These are phyloP conservation scores for Drosophila kepulauana DNA, from an alignment of 1,140 invertebrate genomes.

Conservation along the genomic window DNA sequence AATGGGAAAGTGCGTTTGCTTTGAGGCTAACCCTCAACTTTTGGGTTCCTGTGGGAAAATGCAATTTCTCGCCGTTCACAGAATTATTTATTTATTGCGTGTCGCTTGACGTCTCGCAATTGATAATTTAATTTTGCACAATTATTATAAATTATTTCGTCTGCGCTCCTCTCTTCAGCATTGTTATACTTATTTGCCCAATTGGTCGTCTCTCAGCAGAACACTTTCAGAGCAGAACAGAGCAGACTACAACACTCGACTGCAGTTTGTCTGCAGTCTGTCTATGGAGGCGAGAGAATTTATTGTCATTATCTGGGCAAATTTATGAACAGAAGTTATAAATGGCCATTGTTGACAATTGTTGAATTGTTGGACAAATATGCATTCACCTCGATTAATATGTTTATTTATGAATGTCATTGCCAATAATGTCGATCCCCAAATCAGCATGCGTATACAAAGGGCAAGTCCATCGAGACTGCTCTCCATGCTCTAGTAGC, in stretches of 20 bases:
- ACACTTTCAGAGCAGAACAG: neutral
- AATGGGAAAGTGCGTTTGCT: slow-evolving; percentile 34
- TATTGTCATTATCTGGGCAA: slow-evolving; percentile 47
- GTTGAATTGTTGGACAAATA: slow-evolving; percentile 33
- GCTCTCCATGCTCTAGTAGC: too few relatives aligned
- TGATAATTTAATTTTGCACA: slow-evolving; percentile 76
- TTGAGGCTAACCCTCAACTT: slow-evolving; percentile 26
- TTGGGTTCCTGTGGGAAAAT: slow-evolving; percentile 66
- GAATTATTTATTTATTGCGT: slow-evolving; percentile 68
- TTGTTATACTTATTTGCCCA: slow-evolving; percentile 46
- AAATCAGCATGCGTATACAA: too few relatives aligned
- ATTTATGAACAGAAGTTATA: slow-evolving; percentile 35
- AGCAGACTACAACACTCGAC: slow-evolving; percentile 1
- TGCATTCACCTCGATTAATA: slow-evolving; percentile 26
- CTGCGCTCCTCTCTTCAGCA: slow-evolving; percentile 27
- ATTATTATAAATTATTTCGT: slow-evolving; percentile 77
- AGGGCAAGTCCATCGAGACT: too few relatives aligned
- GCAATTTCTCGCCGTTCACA: slow-evolving; percentile 68
- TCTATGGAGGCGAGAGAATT: slow-evolving; percentile 43
- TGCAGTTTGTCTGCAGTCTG: slow-evolving; percentile 8
- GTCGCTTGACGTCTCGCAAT: slow-evolving; percentile 58
- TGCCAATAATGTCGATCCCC: neutral
- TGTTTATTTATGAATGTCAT: slow-evolving; percentile 24
- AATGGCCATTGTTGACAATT: slow-evolving; percentile 46
- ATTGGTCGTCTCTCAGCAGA: slow-evolving; percentile 17